Evolutionary conservation across 2,113 vertebrate genomes (phyloP).

Genomic region (Microcebus ravelobensis): DNA sequence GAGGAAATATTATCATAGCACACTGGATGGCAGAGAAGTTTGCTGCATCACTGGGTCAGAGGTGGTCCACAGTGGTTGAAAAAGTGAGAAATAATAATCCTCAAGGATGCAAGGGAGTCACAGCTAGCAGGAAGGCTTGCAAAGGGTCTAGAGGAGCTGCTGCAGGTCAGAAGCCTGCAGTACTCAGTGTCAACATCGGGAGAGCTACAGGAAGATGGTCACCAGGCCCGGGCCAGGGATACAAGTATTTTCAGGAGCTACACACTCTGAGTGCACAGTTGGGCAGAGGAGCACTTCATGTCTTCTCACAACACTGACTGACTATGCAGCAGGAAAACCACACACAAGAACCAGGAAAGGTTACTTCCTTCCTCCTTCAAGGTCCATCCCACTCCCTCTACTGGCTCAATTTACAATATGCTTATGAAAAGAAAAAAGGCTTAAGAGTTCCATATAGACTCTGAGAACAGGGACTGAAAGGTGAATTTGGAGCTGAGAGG

Average conservation of each 20-base stretch:
- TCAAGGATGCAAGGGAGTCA: background rate
- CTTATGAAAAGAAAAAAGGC: background rate
- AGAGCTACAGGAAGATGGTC: background rate
- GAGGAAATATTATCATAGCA: background rate
- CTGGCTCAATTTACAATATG: background rate
- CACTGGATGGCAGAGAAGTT: background rate
- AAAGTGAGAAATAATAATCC: background rate
- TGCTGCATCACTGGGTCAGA: background rate
- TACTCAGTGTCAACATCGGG: accelerated
- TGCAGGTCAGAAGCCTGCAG: background rate
- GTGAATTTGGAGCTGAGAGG: background rate
- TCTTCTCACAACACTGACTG: background rate
- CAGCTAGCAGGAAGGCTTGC: background rate
- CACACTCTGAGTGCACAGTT: background rate
- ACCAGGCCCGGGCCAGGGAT: background rate
- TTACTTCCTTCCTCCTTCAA: background rate
- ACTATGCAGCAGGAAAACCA: background rate
- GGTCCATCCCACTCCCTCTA: background rate
- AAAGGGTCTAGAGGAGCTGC: accelerated
- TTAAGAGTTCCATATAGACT: background rate
- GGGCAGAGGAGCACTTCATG: accelerated
- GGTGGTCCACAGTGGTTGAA: background rate
- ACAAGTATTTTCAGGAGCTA: background rate
- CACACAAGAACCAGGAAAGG: background rate
- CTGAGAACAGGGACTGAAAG: background rate